phyloP scores from a whole-genome alignment of 2,888 invertebrate genomes.

The Himalopsyche anomala region DNA sequence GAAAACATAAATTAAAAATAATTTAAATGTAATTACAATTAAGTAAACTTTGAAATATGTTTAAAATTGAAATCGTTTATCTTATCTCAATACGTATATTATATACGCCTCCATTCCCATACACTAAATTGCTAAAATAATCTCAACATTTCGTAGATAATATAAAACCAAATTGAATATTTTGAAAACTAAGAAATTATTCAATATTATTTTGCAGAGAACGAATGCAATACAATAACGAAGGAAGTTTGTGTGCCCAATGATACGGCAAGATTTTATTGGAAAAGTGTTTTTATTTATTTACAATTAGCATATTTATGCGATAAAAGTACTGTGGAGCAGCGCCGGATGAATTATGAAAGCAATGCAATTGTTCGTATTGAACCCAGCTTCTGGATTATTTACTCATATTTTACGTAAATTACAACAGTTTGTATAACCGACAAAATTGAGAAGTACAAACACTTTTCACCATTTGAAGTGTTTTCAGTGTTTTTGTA shows the following conservation, averaged over 20 bases:
- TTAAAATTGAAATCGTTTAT: too few relatives aligned
- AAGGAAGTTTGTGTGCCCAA: conserved; percentile 49
- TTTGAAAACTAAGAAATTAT: background rate
- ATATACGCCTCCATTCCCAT: too few relatives aligned
- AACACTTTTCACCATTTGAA: too few relatives aligned
- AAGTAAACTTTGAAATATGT: too few relatives aligned
- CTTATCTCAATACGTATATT: too few relatives aligned
- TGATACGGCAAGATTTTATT: conserved; percentile 59
- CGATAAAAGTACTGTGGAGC: conserved; percentile 44
- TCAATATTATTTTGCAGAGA: conserved; percentile 27
- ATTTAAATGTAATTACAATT: too few relatives aligned
- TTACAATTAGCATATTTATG: conserved; percentile 60
- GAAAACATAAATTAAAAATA: too few relatives aligned
- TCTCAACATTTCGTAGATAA: too few relatives aligned
- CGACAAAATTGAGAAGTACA: too few relatives aligned
- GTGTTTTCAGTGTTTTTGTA: too few relatives aligned
- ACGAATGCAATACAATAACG: background rate
- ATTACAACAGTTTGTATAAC: too few relatives aligned
- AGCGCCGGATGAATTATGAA: conserved; percentile 4
- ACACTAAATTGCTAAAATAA: too few relatives aligned
- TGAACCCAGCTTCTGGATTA: background rate
- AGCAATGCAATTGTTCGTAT: conserved; percentile 32
- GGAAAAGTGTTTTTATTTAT: conserved; percentile 62
- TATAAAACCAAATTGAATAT: background rate
- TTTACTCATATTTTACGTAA: background rate